Evolutionary conservation across 2,113 vertebrate genomes (phyloP), one percentile per base, ranked within the genome.

Genomic region (Nycticryphes semicollaris): DNA sequence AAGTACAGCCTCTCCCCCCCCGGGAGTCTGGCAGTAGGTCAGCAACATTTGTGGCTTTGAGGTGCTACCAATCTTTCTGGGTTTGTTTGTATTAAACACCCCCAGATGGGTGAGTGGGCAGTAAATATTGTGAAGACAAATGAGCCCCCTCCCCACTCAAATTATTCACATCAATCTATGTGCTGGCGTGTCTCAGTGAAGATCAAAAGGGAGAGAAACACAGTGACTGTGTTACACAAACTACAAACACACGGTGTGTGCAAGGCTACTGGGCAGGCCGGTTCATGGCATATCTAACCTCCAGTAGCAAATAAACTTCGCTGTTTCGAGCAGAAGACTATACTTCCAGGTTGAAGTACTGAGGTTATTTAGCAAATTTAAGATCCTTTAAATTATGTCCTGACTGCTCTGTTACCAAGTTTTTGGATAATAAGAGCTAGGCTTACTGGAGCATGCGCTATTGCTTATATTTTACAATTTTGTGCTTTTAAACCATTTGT

Each of bases 171-270:
- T 39, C 28, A 7, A 1, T 54, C 19, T 67, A 11, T 35, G 4
- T 12, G 5, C 24, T 24, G 10, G 10, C 2, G 2, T 33, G 14
- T 13, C 56, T 20, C 3, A 1, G 16, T 21, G 12, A 72, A 85
- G 84, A 47, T 16, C 27, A 47, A 78, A 81, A 78, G 41, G 24
- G 78, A 25, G 3, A 45, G 56, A 47, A 93, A 19, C 3, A 5
- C 0, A 0, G 11, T 0, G 0, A 30, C 5, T 54, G 25, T 22
- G 24, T 43, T 47, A 67, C 20, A 43, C 2, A 9, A 75, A 45
- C 30, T 19, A 23, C 35, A 47, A 35, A 54, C 19, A 17, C 8
- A 0, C 0, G 14, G 7, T 51, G 16, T 45, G 16, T 2, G 12
- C 50, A 68, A 48, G 16, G 41, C 16, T 28, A 31, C 14, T 0